Conservation (phyloP, 2,888 invertebrate genomes). For the Oscheius onirici region DNA sequence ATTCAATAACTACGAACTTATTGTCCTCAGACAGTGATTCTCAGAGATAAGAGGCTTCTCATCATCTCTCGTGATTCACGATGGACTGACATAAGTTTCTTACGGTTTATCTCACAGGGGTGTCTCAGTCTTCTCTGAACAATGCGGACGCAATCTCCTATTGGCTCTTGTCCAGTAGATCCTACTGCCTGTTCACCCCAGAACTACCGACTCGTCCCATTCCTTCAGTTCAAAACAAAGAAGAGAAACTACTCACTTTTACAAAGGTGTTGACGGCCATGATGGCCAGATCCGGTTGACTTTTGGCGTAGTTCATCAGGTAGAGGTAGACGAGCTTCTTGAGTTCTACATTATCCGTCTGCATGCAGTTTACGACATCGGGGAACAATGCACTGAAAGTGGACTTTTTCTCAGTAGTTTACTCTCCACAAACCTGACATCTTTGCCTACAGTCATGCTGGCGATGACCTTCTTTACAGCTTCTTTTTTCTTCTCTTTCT, state of each 20-base stretch:
- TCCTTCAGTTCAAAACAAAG: too few species aligned
- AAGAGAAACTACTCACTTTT: constrained; percentile 79
- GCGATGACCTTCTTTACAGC: constrained; percentile 99
- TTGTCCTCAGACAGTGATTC: too few species aligned
- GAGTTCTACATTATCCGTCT: constrained; percentile 97
- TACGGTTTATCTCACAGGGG: too few species aligned
- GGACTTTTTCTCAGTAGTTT: not conserved
- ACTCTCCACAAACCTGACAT: constrained; percentile 79
- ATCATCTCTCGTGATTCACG: too few species aligned
- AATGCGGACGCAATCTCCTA: not conserved
- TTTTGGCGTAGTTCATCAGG: constrained; percentile 99
- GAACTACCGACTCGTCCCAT: too few species aligned
- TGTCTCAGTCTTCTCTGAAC: too few species aligned
- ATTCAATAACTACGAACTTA: too few species aligned
- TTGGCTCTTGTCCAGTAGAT: too few species aligned
- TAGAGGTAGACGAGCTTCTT: constrained; percentile 98
- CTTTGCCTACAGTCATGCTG: constrained; percentile 99
- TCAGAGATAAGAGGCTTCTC: too few species aligned
- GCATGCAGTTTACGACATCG: constrained; percentile 99
- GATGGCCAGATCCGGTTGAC: constrained; percentile 99
- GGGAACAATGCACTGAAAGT: constrained; percentile 85
- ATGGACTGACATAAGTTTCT: too few species aligned
- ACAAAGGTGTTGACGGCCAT: constrained; percentile 99
- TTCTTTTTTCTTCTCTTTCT: constrained; percentile 97
- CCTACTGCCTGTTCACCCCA: too few species aligned